A percentile compares a stretch with the other conserved stretches of the same genome.
Conservation (phyloP, 2,888 invertebrate genomes). For the Eutolmus rufibarbis region DNA sequence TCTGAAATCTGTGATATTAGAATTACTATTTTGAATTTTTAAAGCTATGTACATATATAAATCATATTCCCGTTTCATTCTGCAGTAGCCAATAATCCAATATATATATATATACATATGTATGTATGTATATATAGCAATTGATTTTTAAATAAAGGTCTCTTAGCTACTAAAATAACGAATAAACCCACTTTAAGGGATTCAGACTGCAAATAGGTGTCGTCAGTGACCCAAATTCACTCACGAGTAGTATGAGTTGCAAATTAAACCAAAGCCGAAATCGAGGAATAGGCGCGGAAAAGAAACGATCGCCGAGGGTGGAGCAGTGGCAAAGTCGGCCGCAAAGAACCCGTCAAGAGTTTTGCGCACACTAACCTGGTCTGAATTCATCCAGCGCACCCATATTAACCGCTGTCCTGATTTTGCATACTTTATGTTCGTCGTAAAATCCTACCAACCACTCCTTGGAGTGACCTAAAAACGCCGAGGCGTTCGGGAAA, state of each 20-base stretch:
- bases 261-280: neutral
- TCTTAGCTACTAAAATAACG: too few relatives aligned
- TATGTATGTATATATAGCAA: too few relatives aligned
- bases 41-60: too few relatives aligned
- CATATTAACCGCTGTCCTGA: conserved; percentile 23
- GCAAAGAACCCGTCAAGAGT: neutral
- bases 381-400: neutral
- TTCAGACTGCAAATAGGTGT: neutral
- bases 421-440: neutral
- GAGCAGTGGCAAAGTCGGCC: neutral
- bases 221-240: neutral
- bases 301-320: neutral
- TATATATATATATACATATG: too few relatives aligned
- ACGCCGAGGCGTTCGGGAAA: neutral
- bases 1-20: too few relatives aligned
- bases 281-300: neutral
- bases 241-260: neutral
- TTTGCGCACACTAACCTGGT: neutral
- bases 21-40: too few relatives aligned
- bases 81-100: too few relatives aligned
- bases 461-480: conserved; percentile 28
- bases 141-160: too few relatives aligned
- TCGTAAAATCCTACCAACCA: conserved; percentile 27
- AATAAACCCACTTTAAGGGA: neutral
- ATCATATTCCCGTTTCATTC: too few relatives aligned